Base-by-base conservation (phyloP, 2,113 vertebrate species). In the Pyrgilauda ruficollis region DNA sequence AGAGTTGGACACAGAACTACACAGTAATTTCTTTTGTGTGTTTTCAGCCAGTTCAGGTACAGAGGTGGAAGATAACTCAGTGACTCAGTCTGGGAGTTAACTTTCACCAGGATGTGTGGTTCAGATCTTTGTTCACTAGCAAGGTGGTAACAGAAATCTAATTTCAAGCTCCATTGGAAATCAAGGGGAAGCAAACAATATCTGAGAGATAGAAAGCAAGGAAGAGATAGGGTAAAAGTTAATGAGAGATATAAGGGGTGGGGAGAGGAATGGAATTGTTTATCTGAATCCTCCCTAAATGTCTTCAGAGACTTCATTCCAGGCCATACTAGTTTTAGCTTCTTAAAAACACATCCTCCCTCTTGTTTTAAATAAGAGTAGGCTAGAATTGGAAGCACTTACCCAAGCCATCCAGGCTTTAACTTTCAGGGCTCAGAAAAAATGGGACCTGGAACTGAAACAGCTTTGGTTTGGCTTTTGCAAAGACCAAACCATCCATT, bases 371-470 rank as follows among this genome's bases (percentile, higher is more conserved):
- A 96, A 83, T 90, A 86, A 30, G 20, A 11, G 10, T 70, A 70
- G 67, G 50, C 79, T 87, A 88, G 90, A 96, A 92, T 93, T 94
- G 94, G 90, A 96, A 93, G 39, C 72, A 88, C n/a, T 86, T 95
- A 90, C 31, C 85, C 63, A 90, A 96, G 58, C 63, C 52, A 92
- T 81, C 50, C 63, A 50, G 11, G 59, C 72, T 91, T 90, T 86
- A 79, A 81, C 79, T 80, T 90, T 90, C 47, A 80, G 66, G n/a
- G 53, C 81, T 87, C 73, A 69, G 28, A 72, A 91, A 84, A 95
- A 94, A 77, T 41, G 66, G n/a, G 37, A 85, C 80, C 81, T 55
- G n/a, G 37, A 85, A 83, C 81, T 55, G 50, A 89, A 95, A 91
- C 52, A 81, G 53, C 13, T 90, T 89, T 80, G 74, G 62, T 89